phyloP scores from a whole-genome alignment of 2,797 vertebrate species.

The Sebastolobus altivelis region DNA sequence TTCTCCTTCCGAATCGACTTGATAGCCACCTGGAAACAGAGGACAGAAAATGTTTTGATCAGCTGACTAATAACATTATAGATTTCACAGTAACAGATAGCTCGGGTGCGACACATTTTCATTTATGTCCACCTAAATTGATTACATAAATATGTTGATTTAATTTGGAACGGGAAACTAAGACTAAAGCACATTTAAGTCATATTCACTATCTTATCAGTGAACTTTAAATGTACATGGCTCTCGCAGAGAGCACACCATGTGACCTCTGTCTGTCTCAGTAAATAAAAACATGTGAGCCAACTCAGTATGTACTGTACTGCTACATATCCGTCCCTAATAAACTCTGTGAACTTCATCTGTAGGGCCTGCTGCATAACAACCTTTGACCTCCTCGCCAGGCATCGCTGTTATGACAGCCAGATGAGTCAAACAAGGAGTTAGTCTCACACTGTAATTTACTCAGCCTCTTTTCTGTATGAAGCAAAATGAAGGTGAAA shows the following conservation, averaged over 20 bases:
- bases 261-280: conserved; percentile 26
- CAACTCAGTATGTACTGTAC: conserved; percentile 1
- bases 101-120: background rate
- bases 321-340: conserved; percentile 20
- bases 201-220: conserved; percentile 50
- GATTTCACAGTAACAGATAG: conserved; percentile 3
- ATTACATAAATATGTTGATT: conserved; percentile 8
- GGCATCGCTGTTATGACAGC: conserved; percentile 16
- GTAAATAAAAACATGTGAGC: conserved; percentile 18
- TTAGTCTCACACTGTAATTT: conserved; percentile 58
- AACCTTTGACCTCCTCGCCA: conserved; percentile 43
- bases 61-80: background rate
- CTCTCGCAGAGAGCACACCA: background rate
- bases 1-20: conserved; percentile 97
- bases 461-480: conserved; percentile 33
- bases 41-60: conserved; percentile 27
- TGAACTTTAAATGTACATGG: conserved; percentile 41
- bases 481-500: conserved; percentile 62
- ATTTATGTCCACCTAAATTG: background rate
- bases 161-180: background rate
- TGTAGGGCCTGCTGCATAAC: background rate
- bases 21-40: conserved; percentile 91
- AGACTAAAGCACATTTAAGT: conserved; percentile 10
- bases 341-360: conserved; percentile 16
- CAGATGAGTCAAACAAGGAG: conserved; percentile 30